Evolutionary conservation across 1,140 invertebrate genomes (phyloP).

Genomic region (Leptopilina boulardi): DNA sequence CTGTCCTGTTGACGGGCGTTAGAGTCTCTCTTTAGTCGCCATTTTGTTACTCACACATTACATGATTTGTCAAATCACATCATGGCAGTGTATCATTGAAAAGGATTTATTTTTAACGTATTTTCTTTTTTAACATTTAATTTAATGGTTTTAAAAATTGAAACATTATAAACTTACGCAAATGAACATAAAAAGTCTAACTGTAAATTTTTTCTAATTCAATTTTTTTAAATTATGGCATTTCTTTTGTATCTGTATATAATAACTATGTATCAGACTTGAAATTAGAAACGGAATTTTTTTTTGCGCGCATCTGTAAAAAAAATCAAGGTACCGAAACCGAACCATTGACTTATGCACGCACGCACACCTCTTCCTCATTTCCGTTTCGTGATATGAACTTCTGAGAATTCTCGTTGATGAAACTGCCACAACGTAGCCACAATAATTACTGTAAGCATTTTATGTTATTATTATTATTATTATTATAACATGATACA

Average conservation of each 20-base stretch:
- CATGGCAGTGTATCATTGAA: too few relatives aligned
- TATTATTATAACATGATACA: background rate
- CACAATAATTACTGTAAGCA: slow-evolving; percentile 6
- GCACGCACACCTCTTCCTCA: slow-evolving; percentile 8
- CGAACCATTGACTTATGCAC: slow-evolving; percentile 2
- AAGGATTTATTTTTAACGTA: too few relatives aligned
- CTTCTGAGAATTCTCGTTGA: slow-evolving; percentile 9
- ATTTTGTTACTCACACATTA: slow-evolving; percentile 5
- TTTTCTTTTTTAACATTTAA: too few relatives aligned
- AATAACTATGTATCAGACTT: too few relatives aligned
- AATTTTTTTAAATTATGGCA: too few relatives aligned
- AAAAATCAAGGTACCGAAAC: slow-evolving; percentile 12
- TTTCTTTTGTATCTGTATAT: too few relatives aligned
- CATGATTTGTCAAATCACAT: too few relatives aligned
- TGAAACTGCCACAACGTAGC: slow-evolving; percentile 12
- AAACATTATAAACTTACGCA: too few relatives aligned
- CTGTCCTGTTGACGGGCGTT: slow-evolving; percentile 5
- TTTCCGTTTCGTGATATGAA: slow-evolving; percentile 13
- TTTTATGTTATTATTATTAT: background rate
- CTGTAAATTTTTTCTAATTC: too few relatives aligned
- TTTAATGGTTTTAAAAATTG: too few relatives aligned
- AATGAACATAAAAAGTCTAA: too few relatives aligned
- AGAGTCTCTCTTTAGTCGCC: slow-evolving; percentile 23
- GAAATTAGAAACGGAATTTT: background rate
- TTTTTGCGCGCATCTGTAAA: slow-evolving; percentile 17